A percentile compares a stretch with the other conserved stretches of the same genome.
Evolutionary conservation across 2,888 invertebrate species (phyloP).

Genomic region (Diarsia brunnea): DNA sequence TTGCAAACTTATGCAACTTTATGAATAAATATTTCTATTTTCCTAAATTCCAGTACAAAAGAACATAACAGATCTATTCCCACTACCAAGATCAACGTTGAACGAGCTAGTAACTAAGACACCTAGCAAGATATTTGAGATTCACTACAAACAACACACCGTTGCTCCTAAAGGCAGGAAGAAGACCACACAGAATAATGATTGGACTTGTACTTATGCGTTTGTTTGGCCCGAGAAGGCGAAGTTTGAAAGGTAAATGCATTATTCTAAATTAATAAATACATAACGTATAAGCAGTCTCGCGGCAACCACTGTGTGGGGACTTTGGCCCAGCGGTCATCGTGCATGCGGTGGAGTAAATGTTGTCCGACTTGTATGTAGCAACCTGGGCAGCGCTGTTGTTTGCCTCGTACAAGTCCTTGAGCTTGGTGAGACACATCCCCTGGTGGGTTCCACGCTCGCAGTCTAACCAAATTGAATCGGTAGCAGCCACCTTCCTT

Average conservation of each 20-base stretch:
- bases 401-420: too few relatives aligned
- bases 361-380: too few relatives aligned
- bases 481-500: too few relatives aligned
- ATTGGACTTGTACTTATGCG: slow-evolving; percentile 90
- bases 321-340: too few relatives aligned
- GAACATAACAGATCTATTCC: slow-evolving; percentile 82
- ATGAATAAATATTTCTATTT: not conserved
- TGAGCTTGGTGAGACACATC: too few relatives aligned
- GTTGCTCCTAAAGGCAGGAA: slow-evolving; percentile 78
- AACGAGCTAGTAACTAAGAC: slow-evolving; percentile 86
- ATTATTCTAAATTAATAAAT: not conserved
- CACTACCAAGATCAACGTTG: slow-evolving; percentile 86
- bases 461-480: too few relatives aligned
- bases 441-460: too few relatives aligned
- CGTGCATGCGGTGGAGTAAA: too few relatives aligned
- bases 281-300: not conserved
- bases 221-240: slow-evolving; percentile 91
- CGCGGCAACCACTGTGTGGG: too few relatives aligned
- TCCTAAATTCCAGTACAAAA: slow-evolving; percentile 73
- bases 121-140: slow-evolving; percentile 84
- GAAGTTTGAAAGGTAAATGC: slow-evolving; percentile 87
- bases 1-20: not conserved
- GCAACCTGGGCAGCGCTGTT: too few relatives aligned
- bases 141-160: slow-evolving; percentile 80
- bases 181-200: slow-evolving; percentile 74